Evolutionary conservation across 2,113 vertebrate species (phyloP).

Genomic region (Larimichthys polyactis): DNA sequence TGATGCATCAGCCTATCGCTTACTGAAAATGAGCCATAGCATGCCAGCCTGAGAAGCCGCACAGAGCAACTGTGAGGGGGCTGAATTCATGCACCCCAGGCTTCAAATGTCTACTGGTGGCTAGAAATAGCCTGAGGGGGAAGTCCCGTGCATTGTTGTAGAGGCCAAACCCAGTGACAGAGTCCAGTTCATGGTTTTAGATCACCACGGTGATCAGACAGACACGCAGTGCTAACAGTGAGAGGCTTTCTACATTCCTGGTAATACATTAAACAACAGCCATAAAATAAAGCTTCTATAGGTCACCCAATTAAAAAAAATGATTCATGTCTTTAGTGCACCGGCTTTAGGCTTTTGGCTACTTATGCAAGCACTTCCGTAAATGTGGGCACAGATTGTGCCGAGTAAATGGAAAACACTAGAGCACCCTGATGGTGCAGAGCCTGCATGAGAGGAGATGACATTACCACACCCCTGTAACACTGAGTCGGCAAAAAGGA

Average conservation of each 20-base stretch:
- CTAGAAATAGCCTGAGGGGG: slow-evolving; percentile 81
- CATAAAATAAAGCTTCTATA: background rate
- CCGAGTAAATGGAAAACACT: slow-evolving; percentile 59
- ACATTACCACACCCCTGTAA: slow-evolving; percentile 69
- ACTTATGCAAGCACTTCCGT: slow-evolving; percentile 14
- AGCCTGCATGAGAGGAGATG: slow-evolving; percentile 55
- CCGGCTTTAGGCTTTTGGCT: background rate
- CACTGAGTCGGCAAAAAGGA: slow-evolving; percentile 65
- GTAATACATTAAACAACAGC: slow-evolving; percentile 9
- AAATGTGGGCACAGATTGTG: slow-evolving; percentile 36
- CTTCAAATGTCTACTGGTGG: slow-evolving; percentile 62
- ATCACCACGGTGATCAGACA: background rate
- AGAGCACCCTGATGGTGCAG: slow-evolving; percentile 55
- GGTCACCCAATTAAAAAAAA: background rate
- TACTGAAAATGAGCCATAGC: slow-evolving; percentile 18
- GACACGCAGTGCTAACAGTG: background rate
- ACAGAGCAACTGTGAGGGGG: slow-evolving; percentile 50
- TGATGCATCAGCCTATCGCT: slow-evolving; percentile 42
- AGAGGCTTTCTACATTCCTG: slow-evolving; percentile 6
- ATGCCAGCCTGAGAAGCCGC: slow-evolving; percentile 19
- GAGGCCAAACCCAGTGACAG: slow-evolving; percentile 47
- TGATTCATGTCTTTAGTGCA: background rate
- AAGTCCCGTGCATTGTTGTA: slow-evolving; percentile 77
- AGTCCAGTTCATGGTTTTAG: slow-evolving; percentile 40
- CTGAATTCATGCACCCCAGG: slow-evolving; percentile 47